Evolutionary conservation across 2,797 vertebrate species (phyloP), one percentile per base, ranked within the genome.

Genomic region (Trachops cirrhosus): DNA sequence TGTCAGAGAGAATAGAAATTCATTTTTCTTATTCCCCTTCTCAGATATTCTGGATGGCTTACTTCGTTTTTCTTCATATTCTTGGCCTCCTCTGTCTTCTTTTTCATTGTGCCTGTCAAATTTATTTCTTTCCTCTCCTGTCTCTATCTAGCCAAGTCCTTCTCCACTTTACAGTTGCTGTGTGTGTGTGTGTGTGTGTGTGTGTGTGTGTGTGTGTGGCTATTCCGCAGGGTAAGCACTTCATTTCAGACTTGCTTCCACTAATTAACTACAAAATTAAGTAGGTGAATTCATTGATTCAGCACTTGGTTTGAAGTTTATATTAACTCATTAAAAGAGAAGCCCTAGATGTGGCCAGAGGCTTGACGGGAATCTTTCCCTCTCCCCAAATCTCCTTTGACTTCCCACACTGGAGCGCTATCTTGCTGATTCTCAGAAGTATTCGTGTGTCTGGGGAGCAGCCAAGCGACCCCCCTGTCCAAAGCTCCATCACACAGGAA

Each of bases 211-310:
- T 19, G 64, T 57, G 48, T 92, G 84, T 92, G 92, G 19, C 62
- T 75, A 86, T 96, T 97, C 92, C 22, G 1, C 96, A 86, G 91
- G 77, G 77, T 97, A 96, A 96, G 94, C 95, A 92, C 73, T 97
- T 97, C 73, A 15, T 75, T 97, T 97, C 74, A 93, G 82, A 85
- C 64, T 96, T 16, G 52, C 32, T 93, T 93, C 93, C 91, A 86
- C 95, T 96, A 92, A 87, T 97, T 96, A 89, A 46, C 73, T 97
- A 96, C 52, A 1, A 96, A 98, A 96, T 97, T 75, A 92, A 93
- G 46, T 96, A 97, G 89, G 93, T 94, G 96, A 96, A 96, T 98
- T 39, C 96, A 92, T 97, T 95, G 96, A 96, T 74, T 94, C 54
- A 84, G 96, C 86, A 83, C 71, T 97, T 95, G 84, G 29, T 86